Evolutionary conservation across 2,113 vertebrate species (phyloP), one percentile per base, ranked within the genome.

Genomic region (Trematomus loennbergii): DNA sequence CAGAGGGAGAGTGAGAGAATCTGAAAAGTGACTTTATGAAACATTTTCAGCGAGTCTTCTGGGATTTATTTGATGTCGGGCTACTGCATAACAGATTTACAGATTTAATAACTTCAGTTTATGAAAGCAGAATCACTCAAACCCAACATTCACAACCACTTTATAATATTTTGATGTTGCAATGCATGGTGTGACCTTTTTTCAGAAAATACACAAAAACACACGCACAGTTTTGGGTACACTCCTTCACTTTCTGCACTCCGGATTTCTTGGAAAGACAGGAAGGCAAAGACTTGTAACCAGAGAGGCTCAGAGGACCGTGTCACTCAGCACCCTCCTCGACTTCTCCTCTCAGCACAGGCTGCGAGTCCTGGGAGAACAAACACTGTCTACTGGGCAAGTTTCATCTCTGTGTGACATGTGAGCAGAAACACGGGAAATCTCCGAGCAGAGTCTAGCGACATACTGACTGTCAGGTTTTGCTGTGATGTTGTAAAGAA

Each of bases 211-310:
- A 62, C 58, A 72, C 20, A 46, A 11, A n/a, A 12, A 73, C 64
- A 69, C 16, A 73, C 60, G 46, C 13, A 16, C 54, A 72, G 36
- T 76, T 43, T 61, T n/a, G 40, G 18, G 50, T 20, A 36, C 5
- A 15, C 76, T 55, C 57, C 22, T 50, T 53, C 29, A 65, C 72
- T 75, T 72, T 64, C 52, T 46, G 17, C 29, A 68, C 71, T 57
- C 25, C 49, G 72, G 57, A 79, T 74, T 80, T 82, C 72, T 87
- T 79, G 6, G 49, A 89, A 92, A 85, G 85, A 87, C 86, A 89
- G 75, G 69, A 91, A 89, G 81, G 72, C 73, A 85, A 78, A 78
- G 52, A 49, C 67, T 72, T 90, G 92, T 87, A 94, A 94, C 84
- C 61, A 54, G 87, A 94, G 88, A 90, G 40, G 82, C 90, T 81